These are phyloP conservation scores for Acomys russatus DNA, from an alignment of 2,797 vertebrate genomes.

Conservation along the genomic window DNA sequence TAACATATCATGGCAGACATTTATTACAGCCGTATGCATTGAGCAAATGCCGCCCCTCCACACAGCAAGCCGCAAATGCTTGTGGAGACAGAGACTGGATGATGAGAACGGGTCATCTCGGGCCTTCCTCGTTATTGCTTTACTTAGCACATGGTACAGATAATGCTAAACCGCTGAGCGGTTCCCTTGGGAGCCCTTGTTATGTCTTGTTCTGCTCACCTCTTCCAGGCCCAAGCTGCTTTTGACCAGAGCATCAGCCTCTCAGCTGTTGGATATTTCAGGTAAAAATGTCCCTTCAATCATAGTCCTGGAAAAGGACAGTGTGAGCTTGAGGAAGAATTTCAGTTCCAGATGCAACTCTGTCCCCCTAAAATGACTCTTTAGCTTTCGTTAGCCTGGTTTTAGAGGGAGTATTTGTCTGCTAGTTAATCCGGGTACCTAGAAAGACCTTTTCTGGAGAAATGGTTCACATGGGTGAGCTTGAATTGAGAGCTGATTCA, in stretches of 20 bases:
- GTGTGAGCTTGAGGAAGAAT: background rate
- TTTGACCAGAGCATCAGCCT: conserved; percentile 84
- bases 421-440: background rate
- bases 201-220: background rate
- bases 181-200: background rate
- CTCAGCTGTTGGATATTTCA: conserved; percentile 84
- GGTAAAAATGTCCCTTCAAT: conserved; percentile 62
- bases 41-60: background rate
- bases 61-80: background rate
- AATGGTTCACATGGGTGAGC: background rate
- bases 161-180: background rate
- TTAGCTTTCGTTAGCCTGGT: background rate
- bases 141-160: background rate
- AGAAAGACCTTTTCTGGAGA: background rate
- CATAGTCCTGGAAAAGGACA: background rate
- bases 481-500: background rate
- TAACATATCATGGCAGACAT: background rate
- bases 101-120: background rate
- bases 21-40: background rate
- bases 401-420: conserved; percentile 10
- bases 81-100: background rate
- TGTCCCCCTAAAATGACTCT: background rate
- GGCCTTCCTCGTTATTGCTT: background rate
- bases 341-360: conserved; percentile 42
- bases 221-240: conserved; percentile 79